These are phyloP conservation scores for Hippopotamyrus pictus DNA, from an alignment of 2,797 vertebrate genomes.

Conservation along the genomic window DNA sequence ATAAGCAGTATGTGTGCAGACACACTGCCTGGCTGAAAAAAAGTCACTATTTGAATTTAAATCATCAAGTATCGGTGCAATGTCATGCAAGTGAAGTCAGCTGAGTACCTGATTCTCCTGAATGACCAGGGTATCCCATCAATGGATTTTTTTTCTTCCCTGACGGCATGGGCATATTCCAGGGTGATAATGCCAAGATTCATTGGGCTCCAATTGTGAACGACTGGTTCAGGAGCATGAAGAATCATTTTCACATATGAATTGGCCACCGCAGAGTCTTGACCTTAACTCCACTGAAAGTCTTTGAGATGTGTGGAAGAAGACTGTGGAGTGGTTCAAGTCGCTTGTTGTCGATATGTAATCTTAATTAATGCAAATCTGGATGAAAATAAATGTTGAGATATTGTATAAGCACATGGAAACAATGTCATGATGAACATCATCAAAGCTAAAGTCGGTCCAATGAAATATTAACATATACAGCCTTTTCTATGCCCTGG, in stretches of 20 bases:
- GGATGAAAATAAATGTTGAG: background rate
- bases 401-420: background rate
- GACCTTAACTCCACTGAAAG: background rate
- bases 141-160: background rate
- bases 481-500: background rate
- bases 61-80: background rate
- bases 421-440: background rate
- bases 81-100: background rate
- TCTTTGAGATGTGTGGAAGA: background rate
- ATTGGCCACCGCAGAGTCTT: background rate
- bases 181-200: background rate
- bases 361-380: background rate
- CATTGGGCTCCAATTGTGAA: background rate
- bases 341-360: background rate
- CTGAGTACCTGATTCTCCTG: background rate
- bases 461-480: background rate
- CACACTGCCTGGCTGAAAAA: background rate
- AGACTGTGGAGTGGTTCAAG: background rate
- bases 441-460: background rate
- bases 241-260: background rate
- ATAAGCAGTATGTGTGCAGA: background rate
- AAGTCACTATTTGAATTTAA: background rate
- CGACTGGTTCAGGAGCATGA: background rate
- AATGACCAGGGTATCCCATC: background rate
- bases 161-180: background rate